Evolutionary conservation across 1,140 invertebrate species (phyloP).

Genomic region (Caenorhabditis latens): DNA sequence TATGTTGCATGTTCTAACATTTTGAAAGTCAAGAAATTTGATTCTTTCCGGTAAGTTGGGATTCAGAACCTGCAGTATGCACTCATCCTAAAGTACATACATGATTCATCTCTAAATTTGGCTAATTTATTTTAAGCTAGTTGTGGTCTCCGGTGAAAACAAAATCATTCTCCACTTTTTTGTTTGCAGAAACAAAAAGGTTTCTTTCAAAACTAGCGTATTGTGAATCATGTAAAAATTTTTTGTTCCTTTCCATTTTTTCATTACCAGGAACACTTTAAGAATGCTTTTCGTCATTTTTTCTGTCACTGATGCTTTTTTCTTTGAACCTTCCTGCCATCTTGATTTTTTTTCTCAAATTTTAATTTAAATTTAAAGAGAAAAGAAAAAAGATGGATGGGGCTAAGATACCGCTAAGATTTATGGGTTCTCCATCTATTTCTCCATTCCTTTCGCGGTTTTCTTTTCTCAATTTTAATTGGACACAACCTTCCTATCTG

Average conservation of each 20-base stretch:
- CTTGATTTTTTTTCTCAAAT: not conserved
- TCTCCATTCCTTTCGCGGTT: not conserved
- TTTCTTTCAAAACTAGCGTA: not conserved
- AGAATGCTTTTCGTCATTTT: not conserved
- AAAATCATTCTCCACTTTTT: no score
- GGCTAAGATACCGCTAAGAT: not conserved
- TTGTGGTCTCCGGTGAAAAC: no score
- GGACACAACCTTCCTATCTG: not conserved
- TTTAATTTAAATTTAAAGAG: not conserved
- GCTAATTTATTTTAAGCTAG: no score
- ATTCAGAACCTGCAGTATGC: no score
- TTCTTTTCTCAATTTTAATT: not conserved
- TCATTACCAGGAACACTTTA: not conserved
- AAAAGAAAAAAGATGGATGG: not conserved
- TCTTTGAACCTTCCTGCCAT: not conserved
- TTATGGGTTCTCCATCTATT: no score
- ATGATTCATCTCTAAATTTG: no score
- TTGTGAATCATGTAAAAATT: not conserved
- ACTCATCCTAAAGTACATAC: no score
- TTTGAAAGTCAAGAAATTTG: not conserved
- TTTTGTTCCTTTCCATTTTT: not conserved
- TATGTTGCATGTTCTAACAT: not conserved
- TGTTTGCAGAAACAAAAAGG: not conserved
- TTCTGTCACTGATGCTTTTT: not conserved
- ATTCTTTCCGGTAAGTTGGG: no score